Percentiles rank a stretch among this genome's conserved stretches.
Evolutionary conservation across 2,113 vertebrate species (phyloP).

Genomic region (Tympanuchus pallidicinctus): DNA sequence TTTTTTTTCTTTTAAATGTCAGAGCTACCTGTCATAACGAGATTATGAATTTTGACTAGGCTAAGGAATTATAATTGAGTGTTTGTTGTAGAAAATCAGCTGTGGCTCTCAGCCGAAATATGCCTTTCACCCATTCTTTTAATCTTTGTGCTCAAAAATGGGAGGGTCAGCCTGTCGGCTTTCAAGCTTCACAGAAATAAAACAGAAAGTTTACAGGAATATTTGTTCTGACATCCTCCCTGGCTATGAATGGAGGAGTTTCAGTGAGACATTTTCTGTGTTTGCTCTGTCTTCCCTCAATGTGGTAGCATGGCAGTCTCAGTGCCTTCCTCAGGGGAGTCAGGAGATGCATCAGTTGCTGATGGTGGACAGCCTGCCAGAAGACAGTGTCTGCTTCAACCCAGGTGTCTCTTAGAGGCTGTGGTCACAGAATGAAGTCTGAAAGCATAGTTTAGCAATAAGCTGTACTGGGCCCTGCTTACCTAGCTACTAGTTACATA

Average conservation of each 20-base stretch:
- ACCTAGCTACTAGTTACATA: background rate
- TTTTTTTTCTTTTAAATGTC: background rate
- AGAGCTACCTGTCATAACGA: background rate
- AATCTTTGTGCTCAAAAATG: background rate
- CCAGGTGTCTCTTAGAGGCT: background rate
- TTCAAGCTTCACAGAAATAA: background rate
- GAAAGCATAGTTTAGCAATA: background rate
- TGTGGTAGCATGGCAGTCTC: background rate
- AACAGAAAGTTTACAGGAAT: background rate
- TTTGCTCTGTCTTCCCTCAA: background rate
- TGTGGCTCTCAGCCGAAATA: background rate
- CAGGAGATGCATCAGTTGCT: background rate
- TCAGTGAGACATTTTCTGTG: background rate
- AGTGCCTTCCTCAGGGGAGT: background rate
- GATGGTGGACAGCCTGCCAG: background rate
- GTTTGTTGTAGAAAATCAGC: background rate
- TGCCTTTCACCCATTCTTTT: background rate
- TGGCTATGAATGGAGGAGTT: background rate
- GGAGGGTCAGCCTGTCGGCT: fast-evolving
- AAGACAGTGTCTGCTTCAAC: background rate
- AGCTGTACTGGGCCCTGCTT: background rate
- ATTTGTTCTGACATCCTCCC: background rate
- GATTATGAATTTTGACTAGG: background rate
- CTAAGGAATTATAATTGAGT: background rate
- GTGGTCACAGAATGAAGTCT: background rate